Evolutionary conservation across 2,888 invertebrate genomes (phyloP).

Genomic region (Galerucella calmariensis): DNA sequence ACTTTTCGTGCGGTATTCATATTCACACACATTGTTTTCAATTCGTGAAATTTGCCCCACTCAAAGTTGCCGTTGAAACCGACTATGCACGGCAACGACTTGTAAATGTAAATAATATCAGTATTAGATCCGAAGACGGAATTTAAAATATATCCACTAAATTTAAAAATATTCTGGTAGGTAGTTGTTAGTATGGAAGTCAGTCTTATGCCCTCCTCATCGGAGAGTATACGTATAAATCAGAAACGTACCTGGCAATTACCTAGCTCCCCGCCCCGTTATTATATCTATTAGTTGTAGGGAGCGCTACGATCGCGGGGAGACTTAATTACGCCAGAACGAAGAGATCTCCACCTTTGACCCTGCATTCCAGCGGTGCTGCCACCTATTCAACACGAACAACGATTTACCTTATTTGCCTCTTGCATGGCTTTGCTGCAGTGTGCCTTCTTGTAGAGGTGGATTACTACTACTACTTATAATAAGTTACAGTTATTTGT

Average conservation of each 20-base stretch:
- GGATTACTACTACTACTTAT: neutral
- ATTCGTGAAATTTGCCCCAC: neutral
- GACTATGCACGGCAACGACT: no score
- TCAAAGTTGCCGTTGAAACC: neutral
- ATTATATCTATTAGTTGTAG: constrained; percentile 66
- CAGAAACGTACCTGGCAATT: constrained; percentile 64
- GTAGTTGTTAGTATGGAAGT: constrained; percentile 45
- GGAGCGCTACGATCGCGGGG: constrained; percentile 63
- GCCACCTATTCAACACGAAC: constrained; percentile 62
- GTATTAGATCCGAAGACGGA: constrained; percentile 6
- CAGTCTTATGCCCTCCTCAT: constrained; percentile 43
- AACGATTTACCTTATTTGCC: constrained; percentile 43
- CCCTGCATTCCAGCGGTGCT: constrained; percentile 62
- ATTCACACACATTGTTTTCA: neutral
- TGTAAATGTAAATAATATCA: constrained; percentile 4
- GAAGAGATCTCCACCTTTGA: constrained; percentile 64
- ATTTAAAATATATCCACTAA: constrained; percentile 6
- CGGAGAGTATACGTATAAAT: constrained; percentile 60
- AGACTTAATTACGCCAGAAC: constrained; percentile 65
- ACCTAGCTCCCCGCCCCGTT: constrained; percentile 64
- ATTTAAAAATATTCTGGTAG: constrained; percentile 42
- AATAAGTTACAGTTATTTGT: no score
- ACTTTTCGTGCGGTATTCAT: no score
- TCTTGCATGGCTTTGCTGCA: constrained; percentile 20
- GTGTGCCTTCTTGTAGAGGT: constrained; percentile 16